Percentiles rank a stretch among this genome's conserved stretches.
These are phyloP conservation scores for Agriopis leucophaearia DNA, from an alignment of 2,888 invertebrate species.

Conservation along the genomic window DNA sequence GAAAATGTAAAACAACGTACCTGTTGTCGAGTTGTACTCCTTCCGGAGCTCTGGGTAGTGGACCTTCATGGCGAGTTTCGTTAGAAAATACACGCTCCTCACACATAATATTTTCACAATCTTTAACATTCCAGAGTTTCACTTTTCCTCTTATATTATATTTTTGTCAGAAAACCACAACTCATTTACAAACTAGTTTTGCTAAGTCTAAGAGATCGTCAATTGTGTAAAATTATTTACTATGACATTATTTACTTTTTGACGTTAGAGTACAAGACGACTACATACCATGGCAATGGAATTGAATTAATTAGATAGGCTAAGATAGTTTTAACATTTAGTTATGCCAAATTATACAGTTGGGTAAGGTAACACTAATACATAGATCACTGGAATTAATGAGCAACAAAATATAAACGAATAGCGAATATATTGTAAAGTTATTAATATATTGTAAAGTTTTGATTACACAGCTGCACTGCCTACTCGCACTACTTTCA, in stretches of 20 bases:
- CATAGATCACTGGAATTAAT: neutral
- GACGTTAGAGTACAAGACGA: neutral
- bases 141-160: neutral
- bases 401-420: neutral
- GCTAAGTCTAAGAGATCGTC: too few species aligned
- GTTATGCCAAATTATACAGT: neutral
- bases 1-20: conserved; percentile 10
- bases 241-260: too few species aligned
- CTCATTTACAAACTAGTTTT: too few species aligned
- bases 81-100: conserved; percentile 24
- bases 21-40: conserved; percentile 13
- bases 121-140: neutral
- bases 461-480: neutral
- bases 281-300: neutral
- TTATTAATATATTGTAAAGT: too few species aligned
- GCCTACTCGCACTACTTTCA: neutral
- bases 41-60: conserved; percentile 26
- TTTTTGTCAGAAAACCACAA: neutral
- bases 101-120: conserved; percentile 5
- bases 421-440: neutral
- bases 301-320: too few species aligned
- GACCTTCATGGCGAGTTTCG: conserved; percentile 28
- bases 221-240: too few species aligned
- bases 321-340: neutral
- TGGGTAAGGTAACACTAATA: neutral